phyloP scores from a whole-genome alignment of 2,113 vertebrate species.

The Thalassoma bifasciatum region DNA sequence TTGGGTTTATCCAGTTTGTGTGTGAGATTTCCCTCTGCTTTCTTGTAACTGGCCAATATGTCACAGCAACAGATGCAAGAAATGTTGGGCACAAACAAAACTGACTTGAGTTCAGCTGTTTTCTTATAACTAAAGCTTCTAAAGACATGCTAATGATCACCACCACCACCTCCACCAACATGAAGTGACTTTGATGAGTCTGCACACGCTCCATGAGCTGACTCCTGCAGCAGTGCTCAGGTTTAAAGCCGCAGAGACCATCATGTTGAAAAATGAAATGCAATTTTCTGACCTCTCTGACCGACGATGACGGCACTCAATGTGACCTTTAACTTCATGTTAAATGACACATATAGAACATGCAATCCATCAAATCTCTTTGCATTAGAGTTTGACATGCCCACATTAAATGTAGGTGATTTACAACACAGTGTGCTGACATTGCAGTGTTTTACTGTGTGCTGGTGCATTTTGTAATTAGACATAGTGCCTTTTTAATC shows the following conservation, averaged over 20 bases:
- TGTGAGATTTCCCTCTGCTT: no score
- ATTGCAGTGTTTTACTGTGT: slow-evolving; percentile 46
- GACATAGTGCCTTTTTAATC: slow-evolving; percentile 82
- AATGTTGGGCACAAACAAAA: no score
- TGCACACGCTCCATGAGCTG: no score
- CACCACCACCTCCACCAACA: no score
- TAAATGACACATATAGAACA: slow-evolving; percentile 11
- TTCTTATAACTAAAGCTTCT: no score
- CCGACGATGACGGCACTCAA: slow-evolving; percentile 1
- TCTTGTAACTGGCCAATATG: no score
- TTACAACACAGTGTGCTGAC: slow-evolving; percentile 24
- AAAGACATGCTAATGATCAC: no score
- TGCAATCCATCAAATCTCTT: slow-evolving; percentile 40
- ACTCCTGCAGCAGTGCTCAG: not conserved
- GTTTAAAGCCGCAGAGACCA: not conserved
- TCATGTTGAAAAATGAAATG: slow-evolving; percentile 8
- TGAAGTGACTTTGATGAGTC: not conserved
- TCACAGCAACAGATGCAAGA: no score
- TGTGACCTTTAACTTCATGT: slow-evolving; percentile 16
- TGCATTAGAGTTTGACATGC: slow-evolving; percentile 22
- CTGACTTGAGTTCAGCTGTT: no score
- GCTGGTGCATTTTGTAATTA: slow-evolving; percentile 76
- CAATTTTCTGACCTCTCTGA: slow-evolving; percentile 9
- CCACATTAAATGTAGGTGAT: slow-evolving; percentile 18
- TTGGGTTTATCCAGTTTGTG: no score